Evolutionary conservation across 2,113 vertebrate species (phyloP), one percentile per base, ranked within the genome.

Genomic region (Colius striatus): DNA sequence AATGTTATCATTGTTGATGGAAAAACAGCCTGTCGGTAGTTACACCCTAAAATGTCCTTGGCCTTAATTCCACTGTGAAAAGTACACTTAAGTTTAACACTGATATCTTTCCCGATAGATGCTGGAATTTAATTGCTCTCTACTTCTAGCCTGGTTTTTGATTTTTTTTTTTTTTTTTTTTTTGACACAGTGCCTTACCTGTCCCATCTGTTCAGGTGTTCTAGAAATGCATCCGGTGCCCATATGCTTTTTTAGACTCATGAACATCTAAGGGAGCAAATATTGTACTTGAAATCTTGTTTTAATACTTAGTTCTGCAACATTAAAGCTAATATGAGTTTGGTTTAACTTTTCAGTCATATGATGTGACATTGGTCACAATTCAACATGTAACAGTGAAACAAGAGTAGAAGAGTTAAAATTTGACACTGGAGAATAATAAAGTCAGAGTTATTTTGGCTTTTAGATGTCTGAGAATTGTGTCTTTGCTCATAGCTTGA

Each of bases 11-110:
- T 66, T 95, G 92, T 86, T 88, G 92, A 75, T 92, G 38, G 55
- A 82, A 68, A 57, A 92, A 85, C 86, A 89, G 6, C 26, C 30
- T 38, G 15, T 45, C 65, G 66, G 74, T 86, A 53, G 80, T 67
- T 92, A 63, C 76, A 25, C 76, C 94, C 83, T 77, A 86, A n/a
- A 92, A 60, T n/a, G 80, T 50, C 89, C 92, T 95, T 94, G 86
- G 68, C 84, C 80, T 89, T 71, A 77, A 53, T 53, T 90, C 48
- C 48, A 2, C 76, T 26, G 19, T 58, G 60, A 58, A 76, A 76
- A 51, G 22, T 86, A 50, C 0, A 11, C 1, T 0, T 78, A n/a
- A n/a, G 70, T 81, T 84, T 75, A 78, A 48, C 26, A 6, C 9
- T 36, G 55, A 41, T 93, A 51, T 16, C 14, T 77, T 62, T 90